Percentiles rank a stretch among this genome's conserved stretches.
Evolutionary conservation across 2,888 invertebrate species (phyloP).

Genomic region (Entomobrya multifasciata): DNA sequence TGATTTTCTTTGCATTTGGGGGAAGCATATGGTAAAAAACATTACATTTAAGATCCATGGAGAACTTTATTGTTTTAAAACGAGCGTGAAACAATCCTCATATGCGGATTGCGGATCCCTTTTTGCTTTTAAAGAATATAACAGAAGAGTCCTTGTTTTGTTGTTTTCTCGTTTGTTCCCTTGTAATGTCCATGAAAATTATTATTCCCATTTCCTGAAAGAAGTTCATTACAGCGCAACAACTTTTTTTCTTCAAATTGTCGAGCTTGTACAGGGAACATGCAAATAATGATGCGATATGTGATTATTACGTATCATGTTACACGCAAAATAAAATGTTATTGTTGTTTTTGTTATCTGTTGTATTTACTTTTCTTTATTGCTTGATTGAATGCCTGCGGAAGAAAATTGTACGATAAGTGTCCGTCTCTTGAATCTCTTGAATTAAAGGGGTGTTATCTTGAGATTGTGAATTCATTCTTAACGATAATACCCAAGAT

Average conservation of each 20-base stretch:
- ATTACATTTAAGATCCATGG: neutral
- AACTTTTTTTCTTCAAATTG: neutral
- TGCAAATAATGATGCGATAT: too few relatives aligned
- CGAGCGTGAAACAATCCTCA: neutral
- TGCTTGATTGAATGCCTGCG: too few relatives aligned
- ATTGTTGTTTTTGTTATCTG: too few relatives aligned
- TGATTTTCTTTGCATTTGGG: neutral
- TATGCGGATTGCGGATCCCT: too few relatives aligned
- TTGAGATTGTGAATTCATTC: neutral
- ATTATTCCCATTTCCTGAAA: constrained; percentile 55
- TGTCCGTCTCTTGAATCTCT: neutral
- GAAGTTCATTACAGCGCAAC: neutral
- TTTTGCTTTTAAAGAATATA: neutral
- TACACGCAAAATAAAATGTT: neutral
- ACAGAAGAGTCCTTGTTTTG: too few relatives aligned
- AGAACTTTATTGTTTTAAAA: too few relatives aligned
- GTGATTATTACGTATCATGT: too few relatives aligned
- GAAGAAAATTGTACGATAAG: neutral
- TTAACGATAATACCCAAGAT: too few relatives aligned
- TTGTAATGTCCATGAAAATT: constrained; percentile 50
- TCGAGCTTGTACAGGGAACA: too few relatives aligned
- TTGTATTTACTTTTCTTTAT: too few relatives aligned
- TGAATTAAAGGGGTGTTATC: neutral
- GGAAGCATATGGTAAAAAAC: constrained; percentile 7
- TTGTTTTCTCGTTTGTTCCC: too few relatives aligned